These are phyloP conservation scores for Rhabdornis inornatus DNA, from an alignment of 2,113 vertebrate genomes.

Conservation along the genomic window DNA sequence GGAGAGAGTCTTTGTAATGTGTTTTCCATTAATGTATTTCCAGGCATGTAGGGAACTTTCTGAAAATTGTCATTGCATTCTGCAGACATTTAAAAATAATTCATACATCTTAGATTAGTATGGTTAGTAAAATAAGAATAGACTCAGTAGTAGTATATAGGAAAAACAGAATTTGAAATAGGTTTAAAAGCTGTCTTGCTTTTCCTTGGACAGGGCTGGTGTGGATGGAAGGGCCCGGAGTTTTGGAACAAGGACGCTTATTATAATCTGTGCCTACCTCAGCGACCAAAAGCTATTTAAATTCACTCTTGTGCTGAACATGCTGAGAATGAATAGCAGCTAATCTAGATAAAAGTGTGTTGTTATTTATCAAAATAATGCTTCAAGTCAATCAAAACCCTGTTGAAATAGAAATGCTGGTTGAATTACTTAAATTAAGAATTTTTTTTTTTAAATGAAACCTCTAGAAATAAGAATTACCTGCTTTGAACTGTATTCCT, in stretches of 20 bases:
- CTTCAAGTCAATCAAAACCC: neutral
- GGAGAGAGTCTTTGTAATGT: neutral
- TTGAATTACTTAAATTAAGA: constrained; percentile 9
- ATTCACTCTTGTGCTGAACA: neutral
- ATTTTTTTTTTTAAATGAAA: neutral
- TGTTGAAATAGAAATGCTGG: neutral
- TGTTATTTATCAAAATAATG: neutral
- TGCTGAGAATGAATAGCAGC: neutral
- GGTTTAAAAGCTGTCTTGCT: neutral
- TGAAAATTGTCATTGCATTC: neutral
- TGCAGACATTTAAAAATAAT: neutral
- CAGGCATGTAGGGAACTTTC: neutral
- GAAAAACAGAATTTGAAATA: neutral
- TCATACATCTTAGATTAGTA: neutral
- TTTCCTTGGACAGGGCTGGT: constrained; percentile 85
- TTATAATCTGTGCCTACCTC: constrained; percentile 96
- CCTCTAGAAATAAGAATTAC: neutral
- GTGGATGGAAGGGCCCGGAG: constrained; percentile 92
- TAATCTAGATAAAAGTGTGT: neutral
- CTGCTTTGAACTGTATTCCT: neutral
- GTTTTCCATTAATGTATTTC: neutral
- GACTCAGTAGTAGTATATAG: neutral
- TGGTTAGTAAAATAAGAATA: neutral
- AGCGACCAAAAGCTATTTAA: constrained; percentile 84
- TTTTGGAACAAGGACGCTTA: constrained; percentile 94